Evolutionary conservation across 2,888 invertebrate species (phyloP).

Genomic region (Dendrolimus houi): DNA sequence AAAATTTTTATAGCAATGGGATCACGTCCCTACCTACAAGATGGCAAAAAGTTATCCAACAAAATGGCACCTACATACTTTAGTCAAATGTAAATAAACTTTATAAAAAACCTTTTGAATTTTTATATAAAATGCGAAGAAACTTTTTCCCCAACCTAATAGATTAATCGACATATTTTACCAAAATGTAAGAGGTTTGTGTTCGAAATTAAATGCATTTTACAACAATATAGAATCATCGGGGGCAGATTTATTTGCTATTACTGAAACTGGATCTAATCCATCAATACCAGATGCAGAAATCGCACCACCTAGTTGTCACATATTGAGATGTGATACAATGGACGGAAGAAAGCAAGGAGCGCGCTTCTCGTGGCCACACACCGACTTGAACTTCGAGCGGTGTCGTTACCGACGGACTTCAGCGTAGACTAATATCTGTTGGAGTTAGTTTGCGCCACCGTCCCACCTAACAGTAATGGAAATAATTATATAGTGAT

Average conservation of each 20-base stretch:
- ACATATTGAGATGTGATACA: slow-evolving; percentile 4
- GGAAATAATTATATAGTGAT: slow-evolving; percentile 5
- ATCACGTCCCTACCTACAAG: no score
- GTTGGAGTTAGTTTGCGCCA: slow-evolving; percentile 7
- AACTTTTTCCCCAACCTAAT: no score
- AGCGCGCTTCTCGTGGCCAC: slow-evolving; percentile 2
- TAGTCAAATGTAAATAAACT: no score
- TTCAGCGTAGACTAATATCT: slow-evolving; percentile 4
- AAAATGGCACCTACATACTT: no score
- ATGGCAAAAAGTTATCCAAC: no score
- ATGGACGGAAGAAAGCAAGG: slow-evolving; percentile 3
- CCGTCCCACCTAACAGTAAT: slow-evolving; percentile 6
- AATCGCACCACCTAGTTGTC: slow-evolving; percentile 1
- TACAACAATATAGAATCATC: slow-evolving; percentile 1
- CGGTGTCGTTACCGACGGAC: not conserved
- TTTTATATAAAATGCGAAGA: no score
- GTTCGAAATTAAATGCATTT: slow-evolving; percentile 4
- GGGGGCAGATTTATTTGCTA: slow-evolving; percentile 4
- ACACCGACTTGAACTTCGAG: not conserved
- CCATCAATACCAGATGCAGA: slow-evolving; percentile 5
- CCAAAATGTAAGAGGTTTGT: slow-evolving; percentile 3
- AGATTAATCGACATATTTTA: slow-evolving; percentile 5
- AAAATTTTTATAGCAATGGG: no score
- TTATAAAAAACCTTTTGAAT: no score
- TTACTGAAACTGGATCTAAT: slow-evolving; percentile 7